phyloP scores from a whole-genome alignment of 2,113 vertebrate genomes.

The Embiotoca jacksoni region DNA sequence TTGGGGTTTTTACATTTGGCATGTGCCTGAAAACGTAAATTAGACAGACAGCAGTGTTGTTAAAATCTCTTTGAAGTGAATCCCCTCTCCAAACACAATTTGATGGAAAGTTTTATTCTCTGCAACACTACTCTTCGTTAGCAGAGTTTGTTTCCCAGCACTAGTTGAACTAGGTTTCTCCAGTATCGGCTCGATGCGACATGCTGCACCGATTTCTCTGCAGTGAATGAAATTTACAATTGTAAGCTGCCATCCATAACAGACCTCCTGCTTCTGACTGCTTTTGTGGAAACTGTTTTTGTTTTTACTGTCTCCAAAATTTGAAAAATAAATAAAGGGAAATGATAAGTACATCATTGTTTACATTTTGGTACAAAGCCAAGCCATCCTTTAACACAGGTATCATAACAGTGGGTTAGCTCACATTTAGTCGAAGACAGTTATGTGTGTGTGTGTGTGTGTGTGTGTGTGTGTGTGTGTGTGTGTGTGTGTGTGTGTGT shows the following conservation, averaged over 20 bases:
- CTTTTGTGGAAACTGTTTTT: neutral
- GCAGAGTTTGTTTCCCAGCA: slow-evolving; percentile 41
- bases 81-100: slow-evolving; percentile 69
- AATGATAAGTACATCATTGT: slow-evolving; percentile 14
- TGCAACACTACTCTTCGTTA: slow-evolving; percentile 60
- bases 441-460: slow-evolving; percentile 33
- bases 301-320: slow-evolving; percentile 24
- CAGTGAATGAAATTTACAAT: neutral
- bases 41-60: slow-evolving; percentile 79
- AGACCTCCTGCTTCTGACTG: slow-evolving; percentile 1
- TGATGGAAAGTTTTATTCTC: slow-evolving; percentile 72
- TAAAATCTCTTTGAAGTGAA: slow-evolving; percentile 78
- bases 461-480: slow-evolving; percentile 46
- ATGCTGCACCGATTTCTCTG: neutral
- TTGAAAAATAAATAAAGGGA: slow-evolving; percentile 4
- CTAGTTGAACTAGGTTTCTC: slow-evolving; percentile 28
- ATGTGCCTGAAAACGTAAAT: slow-evolving; percentile 77
- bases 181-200: slow-evolving; percentile 23
- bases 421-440: slow-evolving; percentile 36
- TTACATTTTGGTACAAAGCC: slow-evolving; percentile 21
- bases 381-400: slow-evolving; percentile 25
- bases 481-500: slow-evolving; percentile 39
- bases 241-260: neutral
- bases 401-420: slow-evolving; percentile 27
- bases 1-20: slow-evolving; percentile 79